phyloP scores from a whole-genome alignment of 2,113 vertebrate species.

The Pantherophis guttatus region DNA sequence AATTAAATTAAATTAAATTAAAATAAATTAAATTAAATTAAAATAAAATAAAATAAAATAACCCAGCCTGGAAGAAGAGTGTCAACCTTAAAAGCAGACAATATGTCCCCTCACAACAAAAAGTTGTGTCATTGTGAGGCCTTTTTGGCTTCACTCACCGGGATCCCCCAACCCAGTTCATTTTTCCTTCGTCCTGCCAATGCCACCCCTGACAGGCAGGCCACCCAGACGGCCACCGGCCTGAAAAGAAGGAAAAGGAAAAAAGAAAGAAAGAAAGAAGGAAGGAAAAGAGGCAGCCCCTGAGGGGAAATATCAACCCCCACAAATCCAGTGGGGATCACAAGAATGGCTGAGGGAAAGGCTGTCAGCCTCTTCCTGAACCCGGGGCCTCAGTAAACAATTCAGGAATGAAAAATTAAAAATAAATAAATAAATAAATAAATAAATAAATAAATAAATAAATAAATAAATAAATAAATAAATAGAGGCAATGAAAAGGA shows the following conservation, averaged over 20 bases:
- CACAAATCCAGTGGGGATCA: not conserved
- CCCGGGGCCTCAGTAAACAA: not conserved
- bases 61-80: not conserved
- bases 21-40: not conserved
- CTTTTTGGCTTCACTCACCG: conserved; percentile 68
- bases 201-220: not conserved
- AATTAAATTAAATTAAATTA: not conserved
- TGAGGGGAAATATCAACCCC: not conserved
- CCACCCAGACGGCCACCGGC: not conserved
- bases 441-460: not conserved
- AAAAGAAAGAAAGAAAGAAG: too few relatives aligned
- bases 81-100: not conserved
- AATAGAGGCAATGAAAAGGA: not conserved
- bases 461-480: not conserved
- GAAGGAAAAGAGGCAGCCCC: not conserved
- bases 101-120: not conserved
- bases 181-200: conserved; percentile 36
- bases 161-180: conserved; percentile 89
- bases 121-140: not conserved
- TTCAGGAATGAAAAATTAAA: not conserved
- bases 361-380: too few relatives aligned
- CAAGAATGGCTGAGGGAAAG: not conserved
- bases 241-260: not conserved
- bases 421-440: too few relatives aligned
- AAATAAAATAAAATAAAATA: not conserved